phyloP scores from a whole-genome alignment of 2,113 vertebrate species.

The Crotalus tigris region DNA sequence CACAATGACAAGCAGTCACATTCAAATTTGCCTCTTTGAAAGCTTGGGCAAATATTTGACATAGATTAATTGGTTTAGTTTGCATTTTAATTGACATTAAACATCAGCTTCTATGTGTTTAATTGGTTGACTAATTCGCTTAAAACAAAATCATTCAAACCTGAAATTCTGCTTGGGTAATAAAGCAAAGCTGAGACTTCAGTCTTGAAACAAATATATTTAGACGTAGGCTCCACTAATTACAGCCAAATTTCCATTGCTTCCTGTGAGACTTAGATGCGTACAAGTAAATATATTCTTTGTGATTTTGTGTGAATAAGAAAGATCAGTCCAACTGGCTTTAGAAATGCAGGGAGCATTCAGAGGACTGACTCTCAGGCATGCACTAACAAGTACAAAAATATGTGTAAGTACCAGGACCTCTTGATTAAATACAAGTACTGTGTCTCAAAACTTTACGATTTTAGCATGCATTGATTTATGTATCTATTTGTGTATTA shows the following conservation, averaged over 20 bases:
- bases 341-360: constrained; percentile 40
- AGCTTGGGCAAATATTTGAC: constrained; percentile 16
- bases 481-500: background rate
- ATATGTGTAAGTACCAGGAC: background rate
- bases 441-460: background rate
- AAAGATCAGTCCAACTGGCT: constrained; percentile 13
- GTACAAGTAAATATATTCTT: constrained; percentile 1
- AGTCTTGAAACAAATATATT: background rate
- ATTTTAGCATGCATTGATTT: background rate
- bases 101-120: constrained; percentile 2
- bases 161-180: constrained; percentile 4
- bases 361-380: background rate
- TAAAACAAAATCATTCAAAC: constrained; percentile 6
- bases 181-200: constrained; percentile 3
- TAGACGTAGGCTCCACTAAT: background rate
- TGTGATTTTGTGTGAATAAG: constrained; percentile 25
- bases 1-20: constrained; percentile 1
- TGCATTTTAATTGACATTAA: constrained; percentile 30
- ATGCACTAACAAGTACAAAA: background rate
- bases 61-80: constrained; percentile 29
- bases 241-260: background rate
- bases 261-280: background rate
- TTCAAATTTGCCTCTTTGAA: constrained; percentile 26
- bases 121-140: constrained; percentile 31
- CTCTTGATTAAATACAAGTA: background rate